Evolutionary conservation across 2,797 vertebrate species (phyloP).

Genomic region (Alouatta caraya): DNA sequence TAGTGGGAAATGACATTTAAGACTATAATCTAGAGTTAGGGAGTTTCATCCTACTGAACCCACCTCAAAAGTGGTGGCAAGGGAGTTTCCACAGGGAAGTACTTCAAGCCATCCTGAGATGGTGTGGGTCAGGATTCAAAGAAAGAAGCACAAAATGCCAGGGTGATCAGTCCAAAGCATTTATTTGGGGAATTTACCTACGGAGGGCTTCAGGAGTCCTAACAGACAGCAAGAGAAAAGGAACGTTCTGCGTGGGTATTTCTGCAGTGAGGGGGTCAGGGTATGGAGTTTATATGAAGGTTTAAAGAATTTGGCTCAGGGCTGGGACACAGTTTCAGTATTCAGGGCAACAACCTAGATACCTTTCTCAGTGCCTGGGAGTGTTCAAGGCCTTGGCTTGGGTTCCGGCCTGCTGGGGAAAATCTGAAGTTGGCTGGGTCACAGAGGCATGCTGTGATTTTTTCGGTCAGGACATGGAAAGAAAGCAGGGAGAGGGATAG

Average conservation of each 20-base stretch:
- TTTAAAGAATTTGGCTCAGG: not conserved
- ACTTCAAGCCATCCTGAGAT: not conserved
- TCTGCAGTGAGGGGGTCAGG: accelerated
- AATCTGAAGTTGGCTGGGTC: not conserved
- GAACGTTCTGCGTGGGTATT: not conserved
- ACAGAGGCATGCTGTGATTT: not conserved
- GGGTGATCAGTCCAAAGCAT: not conserved
- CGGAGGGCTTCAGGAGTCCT: not conserved
- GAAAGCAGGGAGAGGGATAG: not conserved
- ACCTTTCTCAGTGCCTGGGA: not conserved
- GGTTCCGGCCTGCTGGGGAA: not conserved
- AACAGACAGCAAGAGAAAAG: not conserved
- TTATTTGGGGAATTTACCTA: not conserved
- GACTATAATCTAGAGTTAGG: not conserved
- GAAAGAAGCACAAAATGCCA: not conserved
- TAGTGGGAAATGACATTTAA: not conserved
- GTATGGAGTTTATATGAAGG: not conserved
- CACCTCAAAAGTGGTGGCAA: not conserved
- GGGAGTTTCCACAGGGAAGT: not conserved
- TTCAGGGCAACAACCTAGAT: not conserved
- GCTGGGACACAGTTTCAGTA: not conserved
- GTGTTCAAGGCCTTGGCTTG: not conserved
- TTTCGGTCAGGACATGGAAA: not conserved
- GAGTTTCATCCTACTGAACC: not conserved
- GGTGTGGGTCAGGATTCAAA: not conserved